Evolutionary conservation across 2,888 invertebrate species (phyloP).

Genomic region (Meloe dianella): DNA sequence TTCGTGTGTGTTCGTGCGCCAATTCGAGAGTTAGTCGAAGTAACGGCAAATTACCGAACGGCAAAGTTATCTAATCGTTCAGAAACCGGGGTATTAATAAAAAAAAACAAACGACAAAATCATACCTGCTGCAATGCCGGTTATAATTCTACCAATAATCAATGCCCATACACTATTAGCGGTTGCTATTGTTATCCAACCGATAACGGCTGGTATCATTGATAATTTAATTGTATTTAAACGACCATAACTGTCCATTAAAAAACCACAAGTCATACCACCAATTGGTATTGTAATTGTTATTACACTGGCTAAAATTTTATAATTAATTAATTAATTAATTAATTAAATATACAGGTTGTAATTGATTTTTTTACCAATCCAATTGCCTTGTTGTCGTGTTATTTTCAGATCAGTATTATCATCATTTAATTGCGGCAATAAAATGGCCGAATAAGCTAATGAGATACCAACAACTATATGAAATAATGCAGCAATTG

Average conservation of each 20-base stretch:
- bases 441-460: slow-evolving; percentile 63
- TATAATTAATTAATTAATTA: not conserved
- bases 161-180: slow-evolving; percentile 61
- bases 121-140: slow-evolving; percentile 64
- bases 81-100: too few species aligned
- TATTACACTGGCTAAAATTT: slow-evolving; percentile 63
- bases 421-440: slow-evolving; percentile 57
- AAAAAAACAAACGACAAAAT: too few species aligned
- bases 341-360: too few species aligned
- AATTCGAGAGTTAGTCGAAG: too few species aligned
- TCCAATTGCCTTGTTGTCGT: slow-evolving; percentile 59
- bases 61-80: too few species aligned
- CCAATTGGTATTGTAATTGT: slow-evolving; percentile 65
- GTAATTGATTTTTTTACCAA: slow-evolving; percentile 51
- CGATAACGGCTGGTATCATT: slow-evolving; percentile 62
- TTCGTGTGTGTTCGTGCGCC: too few species aligned
- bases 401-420: slow-evolving; percentile 47
- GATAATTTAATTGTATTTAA: slow-evolving; percentile 65
- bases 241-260: slow-evolving; percentile 65
- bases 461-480: slow-evolving; percentile 64
- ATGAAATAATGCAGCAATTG: slow-evolving; percentile 63
- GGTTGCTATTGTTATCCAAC: slow-evolving; percentile 64
- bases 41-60: too few species aligned
- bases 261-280: slow-evolving; percentile 62
- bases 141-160: slow-evolving; percentile 62